Conservation (phyloP, 2,888 invertebrate genomes). For the Rhopalosiphum nymphaeae region DNA sequence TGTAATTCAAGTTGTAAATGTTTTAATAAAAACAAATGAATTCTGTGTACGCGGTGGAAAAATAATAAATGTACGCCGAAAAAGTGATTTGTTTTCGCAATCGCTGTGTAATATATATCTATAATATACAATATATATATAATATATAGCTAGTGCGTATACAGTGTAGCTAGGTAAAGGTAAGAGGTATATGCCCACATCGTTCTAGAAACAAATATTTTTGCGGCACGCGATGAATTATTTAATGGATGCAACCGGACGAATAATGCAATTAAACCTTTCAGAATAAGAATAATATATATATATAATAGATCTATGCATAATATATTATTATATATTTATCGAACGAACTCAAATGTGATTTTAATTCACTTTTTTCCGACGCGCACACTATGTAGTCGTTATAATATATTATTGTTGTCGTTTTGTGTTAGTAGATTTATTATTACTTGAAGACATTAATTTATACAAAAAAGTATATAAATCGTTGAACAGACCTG, state of each 20-base stretch:
- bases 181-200: neutral
- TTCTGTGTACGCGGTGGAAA: neutral
- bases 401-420: neutral
- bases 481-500: neutral
- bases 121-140: neutral
- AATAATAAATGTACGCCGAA: slow-evolving; percentile 4
- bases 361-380: neutral
- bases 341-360: neutral
- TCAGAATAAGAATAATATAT: slow-evolving; percentile 12
- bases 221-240: slow-evolving; percentile 10
- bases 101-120: neutral
- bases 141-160: neutral
- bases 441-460: neutral
- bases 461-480: neutral
- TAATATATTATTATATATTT: neutral
- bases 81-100: slow-evolving; percentile 31
- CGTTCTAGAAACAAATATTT: neutral
- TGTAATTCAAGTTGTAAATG: slow-evolving; percentile 10
- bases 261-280: slow-evolving; percentile 15
- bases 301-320: neutral
- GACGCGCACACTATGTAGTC: neutral
- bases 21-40: slow-evolving; percentile 17
- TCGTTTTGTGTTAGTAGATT: neutral
- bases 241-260: slow-evolving; percentile 25
- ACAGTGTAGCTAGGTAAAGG: neutral